Conservation (phyloP, 1,140 invertebrate genomes). For the Bursaphelenchus mucronatus region DNA sequence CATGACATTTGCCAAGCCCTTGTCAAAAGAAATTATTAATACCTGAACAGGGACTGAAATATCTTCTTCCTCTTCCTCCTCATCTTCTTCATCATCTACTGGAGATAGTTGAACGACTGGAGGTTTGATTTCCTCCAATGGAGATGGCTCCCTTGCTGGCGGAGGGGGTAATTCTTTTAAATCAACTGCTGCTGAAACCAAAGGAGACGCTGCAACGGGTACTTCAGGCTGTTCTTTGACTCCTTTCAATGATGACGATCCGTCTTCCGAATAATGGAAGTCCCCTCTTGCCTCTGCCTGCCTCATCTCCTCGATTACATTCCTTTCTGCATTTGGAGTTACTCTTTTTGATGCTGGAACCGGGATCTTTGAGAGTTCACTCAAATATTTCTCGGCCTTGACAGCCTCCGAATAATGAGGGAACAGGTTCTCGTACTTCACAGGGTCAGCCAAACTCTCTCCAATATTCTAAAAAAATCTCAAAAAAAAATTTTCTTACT, state of each 20-base stretch:
- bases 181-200: conserved; percentile 7
- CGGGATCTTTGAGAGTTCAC: conserved; percentile 48
- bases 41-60: conserved; percentile 1
- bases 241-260: conserved; percentile 17
- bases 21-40: neutral
- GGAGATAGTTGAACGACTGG: neutral
- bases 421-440: conserved; percentile 92
- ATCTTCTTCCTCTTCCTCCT: conserved; percentile 33
- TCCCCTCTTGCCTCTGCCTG: conserved; percentile 37
- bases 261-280: conserved; percentile 36
- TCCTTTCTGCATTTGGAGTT: conserved; percentile 31
- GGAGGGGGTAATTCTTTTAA: conserved; percentile 7
- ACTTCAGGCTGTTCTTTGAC: neutral
- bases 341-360: conserved; percentile 29
- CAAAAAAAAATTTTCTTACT: conserved; percentile 31
- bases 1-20: neutral
- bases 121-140: conserved; percentile 23
- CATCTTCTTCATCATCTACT: conserved; percentile 30
- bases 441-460: conserved; percentile 86
- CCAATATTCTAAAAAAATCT: conserved; percentile 51
- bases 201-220: neutral
- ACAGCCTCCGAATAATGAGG: conserved; percentile 76
- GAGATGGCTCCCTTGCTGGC: conserved; percentile 22
- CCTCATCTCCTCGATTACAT: conserved; percentile 38
- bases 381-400: conserved; percentile 71